A percentile compares a stretch with the other conserved stretches of the same genome.
These are phyloP conservation scores for Mormyrus iriodes DNA, from an alignment of 2,113 vertebrate species.

Conservation along the genomic window DNA sequence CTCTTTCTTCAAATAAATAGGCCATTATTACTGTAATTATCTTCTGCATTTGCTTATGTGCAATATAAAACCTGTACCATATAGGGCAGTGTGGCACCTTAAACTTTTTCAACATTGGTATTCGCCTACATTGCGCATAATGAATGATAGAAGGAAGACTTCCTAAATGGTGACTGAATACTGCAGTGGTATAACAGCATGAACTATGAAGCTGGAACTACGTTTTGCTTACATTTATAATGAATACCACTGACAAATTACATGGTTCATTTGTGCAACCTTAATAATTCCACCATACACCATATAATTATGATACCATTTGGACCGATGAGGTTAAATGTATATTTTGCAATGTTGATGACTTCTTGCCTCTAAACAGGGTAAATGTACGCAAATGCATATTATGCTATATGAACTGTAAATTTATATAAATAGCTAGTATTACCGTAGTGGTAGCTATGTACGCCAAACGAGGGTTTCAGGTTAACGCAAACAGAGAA, in stretches of 20 bases:
- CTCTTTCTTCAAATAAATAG: neutral
- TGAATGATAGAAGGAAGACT: neutral
- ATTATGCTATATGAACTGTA: neutral
- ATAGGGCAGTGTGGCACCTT: neutral
- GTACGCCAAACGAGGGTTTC: neutral
- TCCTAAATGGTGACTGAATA: neutral
- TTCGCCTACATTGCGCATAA: neutral
- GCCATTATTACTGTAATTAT: neutral
- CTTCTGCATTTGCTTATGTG: neutral
- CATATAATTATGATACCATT: neutral
- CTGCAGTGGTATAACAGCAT: neutral
- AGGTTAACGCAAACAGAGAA: neutral
- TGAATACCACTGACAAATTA: neutral
- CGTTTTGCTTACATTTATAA: neutral
- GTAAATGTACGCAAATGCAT: neutral
- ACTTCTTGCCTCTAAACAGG: neutral
- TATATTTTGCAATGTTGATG: neutral
- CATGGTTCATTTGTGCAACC: neutral
- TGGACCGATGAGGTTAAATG: neutral
- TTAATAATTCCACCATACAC: neutral
- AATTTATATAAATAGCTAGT: neutral
- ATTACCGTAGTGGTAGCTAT: constrained; percentile 5
- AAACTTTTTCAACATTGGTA: neutral
- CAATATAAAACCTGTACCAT: neutral
- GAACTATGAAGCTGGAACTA: neutral